Evolutionary conservation across 1,140 invertebrate species (phyloP), one percentile per base, ranked within the genome.

Genomic region (Brachionus sp.): DNA sequence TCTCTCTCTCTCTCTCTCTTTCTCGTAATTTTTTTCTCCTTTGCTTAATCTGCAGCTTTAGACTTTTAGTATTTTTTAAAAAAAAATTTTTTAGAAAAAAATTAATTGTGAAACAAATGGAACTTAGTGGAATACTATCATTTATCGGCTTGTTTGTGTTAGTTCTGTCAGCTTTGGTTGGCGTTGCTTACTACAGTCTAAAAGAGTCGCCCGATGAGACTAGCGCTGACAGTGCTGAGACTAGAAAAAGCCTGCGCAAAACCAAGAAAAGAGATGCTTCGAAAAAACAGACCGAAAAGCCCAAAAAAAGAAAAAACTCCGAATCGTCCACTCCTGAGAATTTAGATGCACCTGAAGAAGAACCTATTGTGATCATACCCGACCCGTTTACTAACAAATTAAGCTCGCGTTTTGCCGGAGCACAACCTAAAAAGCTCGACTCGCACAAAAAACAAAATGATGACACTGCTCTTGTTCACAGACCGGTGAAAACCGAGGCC

Each of bases 311-410:
- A 80, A 80, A 80, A 80, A 80, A 57, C 33, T 62, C 35, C 9
- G 77, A 33, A 10, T 70, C 66, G 16, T 70, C 64, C 3, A 78
- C n/a, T 33, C 0, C 12, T 78, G 42, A 57, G 3, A 16, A 35
- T 29, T 19, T 35, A 1, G 12, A 57, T 12, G 77, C 19, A 10
- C 19, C 23, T 23, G 77, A 80, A 62, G 77, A 57, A 66, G 77
- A 80, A 23, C 77, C 77, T 10, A 37, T 80, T 16, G 50, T 39
- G 25, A 62, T 80, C 29, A 66, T 80, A 2, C 77, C 77, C 0
- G 77, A 80, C 25, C 77, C 77, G 29, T 80, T 80, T 42, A 66
- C 77, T 12, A 57, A 62, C 39, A 39, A 66, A 80, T 7, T 57
- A 2, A 80, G 50, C 25, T 75, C 70, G 5, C 16, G 70, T 10